These are phyloP conservation scores for Anthoscopus minutus DNA, from an alignment of 2,113 vertebrate genomes.

Conservation along the genomic window DNA sequence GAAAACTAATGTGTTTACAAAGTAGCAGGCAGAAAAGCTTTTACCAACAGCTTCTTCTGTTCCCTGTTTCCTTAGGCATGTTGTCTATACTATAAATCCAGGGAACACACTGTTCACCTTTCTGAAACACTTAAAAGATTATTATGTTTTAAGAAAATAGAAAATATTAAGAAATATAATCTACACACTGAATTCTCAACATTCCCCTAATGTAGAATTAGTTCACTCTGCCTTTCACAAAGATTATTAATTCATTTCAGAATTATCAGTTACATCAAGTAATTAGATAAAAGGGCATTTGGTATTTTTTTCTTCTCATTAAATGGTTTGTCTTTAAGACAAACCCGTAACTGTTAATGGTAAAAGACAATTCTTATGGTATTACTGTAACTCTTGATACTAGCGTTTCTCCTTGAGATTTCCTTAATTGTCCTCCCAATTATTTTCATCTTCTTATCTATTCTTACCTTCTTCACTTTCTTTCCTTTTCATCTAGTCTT, in stretches of 20 bases:
- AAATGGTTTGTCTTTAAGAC: not conserved
- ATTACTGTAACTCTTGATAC: not conserved
- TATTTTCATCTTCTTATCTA: slow-evolving; percentile 55
- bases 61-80: not conserved
- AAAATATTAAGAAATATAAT: not conserved
- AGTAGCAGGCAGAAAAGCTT: not conserved
- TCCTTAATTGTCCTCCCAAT: slow-evolving; percentile 52
- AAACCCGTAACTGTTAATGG: not conserved
- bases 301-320: not conserved
- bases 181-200: not conserved
- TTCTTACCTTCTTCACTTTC: slow-evolving; percentile 65
- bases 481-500: slow-evolving; percentile 82
- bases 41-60: not conserved
- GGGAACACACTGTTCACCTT: not conserved
- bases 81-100: not conserved
- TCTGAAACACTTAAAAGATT: not conserved
- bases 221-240: not conserved
- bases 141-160: not conserved
- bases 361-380: not conserved
- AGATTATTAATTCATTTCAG: not conserved
- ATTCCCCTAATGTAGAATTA: not conserved
- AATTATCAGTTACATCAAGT: not conserved
- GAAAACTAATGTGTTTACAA: not conserved
- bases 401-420: slow-evolving; percentile 51
- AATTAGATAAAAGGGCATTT: not conserved